These are phyloP conservation scores for Epinotia demarniana DNA, from an alignment of 2,888 invertebrate genomes.

Conservation along the genomic window DNA sequence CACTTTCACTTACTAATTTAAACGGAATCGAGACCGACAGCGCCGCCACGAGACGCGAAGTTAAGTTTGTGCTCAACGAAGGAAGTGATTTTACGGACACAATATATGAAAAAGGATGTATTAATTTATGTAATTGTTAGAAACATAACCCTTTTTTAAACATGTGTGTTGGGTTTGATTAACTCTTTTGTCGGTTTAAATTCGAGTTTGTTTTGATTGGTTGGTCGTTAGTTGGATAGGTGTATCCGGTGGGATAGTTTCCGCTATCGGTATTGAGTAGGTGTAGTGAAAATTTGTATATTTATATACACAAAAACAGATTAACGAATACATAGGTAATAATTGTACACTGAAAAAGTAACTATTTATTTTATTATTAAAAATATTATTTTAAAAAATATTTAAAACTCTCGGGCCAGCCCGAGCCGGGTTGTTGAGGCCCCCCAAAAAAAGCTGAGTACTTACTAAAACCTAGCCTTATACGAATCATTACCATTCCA, in stretches of 20 bases:
- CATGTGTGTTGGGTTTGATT: constrained; percentile 78
- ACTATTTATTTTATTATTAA: too few species aligned
- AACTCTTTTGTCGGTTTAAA: constrained; percentile 75
- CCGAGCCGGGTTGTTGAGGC: too few species aligned
- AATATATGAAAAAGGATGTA: constrained; percentile 76
- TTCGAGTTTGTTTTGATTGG: constrained; percentile 81
- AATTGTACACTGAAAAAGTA: too few species aligned
- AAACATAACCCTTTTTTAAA: constrained; percentile 71
- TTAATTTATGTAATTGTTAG: constrained; percentile 81
- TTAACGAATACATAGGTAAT: not conserved
- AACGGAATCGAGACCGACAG: not conserved
- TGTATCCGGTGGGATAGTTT: constrained; percentile 68
- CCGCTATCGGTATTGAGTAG: constrained; percentile 23
- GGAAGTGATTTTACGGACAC: constrained; percentile 82
- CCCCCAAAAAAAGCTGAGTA: too few species aligned
- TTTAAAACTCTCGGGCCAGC: too few species aligned
- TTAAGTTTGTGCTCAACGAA: constrained; percentile 60
- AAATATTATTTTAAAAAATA: too few species aligned
- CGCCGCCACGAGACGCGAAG: constrained; percentile 1
- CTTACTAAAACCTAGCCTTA: too few species aligned
- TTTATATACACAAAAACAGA: not conserved
- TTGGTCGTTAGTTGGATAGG: constrained; percentile 60
- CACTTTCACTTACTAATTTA: not conserved
- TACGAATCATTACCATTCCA: not conserved
- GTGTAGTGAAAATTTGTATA: not conserved